Evolutionary conservation across 1,140 invertebrate species (phyloP), one percentile per base, ranked within the genome.

Genomic region (Arion vulgaris): DNA sequence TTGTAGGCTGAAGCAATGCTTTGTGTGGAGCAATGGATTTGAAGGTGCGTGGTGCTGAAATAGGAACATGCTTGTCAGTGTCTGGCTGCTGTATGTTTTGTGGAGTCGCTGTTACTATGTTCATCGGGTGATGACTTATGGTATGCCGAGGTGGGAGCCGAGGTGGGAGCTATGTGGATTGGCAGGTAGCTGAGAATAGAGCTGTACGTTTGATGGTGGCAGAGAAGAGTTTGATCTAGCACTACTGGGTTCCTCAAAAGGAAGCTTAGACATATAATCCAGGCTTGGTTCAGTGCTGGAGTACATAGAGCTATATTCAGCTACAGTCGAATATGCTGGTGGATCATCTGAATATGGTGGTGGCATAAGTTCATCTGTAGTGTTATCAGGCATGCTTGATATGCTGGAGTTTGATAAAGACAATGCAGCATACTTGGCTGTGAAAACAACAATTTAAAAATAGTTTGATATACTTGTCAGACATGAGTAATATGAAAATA

Each of bases 321-420:
- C 9, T n/a, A 28, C 73, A 51, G 41, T 15, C 2, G 62, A 66
- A 32, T 75, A 75, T 51, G 38, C 23, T 75, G 73, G 73, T 75
- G 73, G 73, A 28, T 39, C 73, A 49, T 75, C 73, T 4, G 73
- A 11, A 34, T 75, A 75, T 34, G 73, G 73, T 15, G 73, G 73
- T 28, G 73, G 73, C 73, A 75, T 26, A 38, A n/a, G 36, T 13
- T n/a, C 32, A 28, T 2, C 28, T 66, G 28, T 28, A 7, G 11
- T 66, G 62, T 32, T 34, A 32, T 66, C 62, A 57, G 51, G 26
- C 2, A 57, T 23, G 51, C n/a, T n/a, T n/a, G n/a, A n/a, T n/a
- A n/a, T n/a, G n/a, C n/a, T n/a, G n/a, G 4, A 71, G 2, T 36
- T 11, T 32, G 68, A 11, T 1, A 1, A 17, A 32, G 68, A 11